A percentile compares a stretch with the other conserved stretches of the same genome.
Conservation (phyloP, 2,888 invertebrate genomes). For the Coenonympha arcania region DNA sequence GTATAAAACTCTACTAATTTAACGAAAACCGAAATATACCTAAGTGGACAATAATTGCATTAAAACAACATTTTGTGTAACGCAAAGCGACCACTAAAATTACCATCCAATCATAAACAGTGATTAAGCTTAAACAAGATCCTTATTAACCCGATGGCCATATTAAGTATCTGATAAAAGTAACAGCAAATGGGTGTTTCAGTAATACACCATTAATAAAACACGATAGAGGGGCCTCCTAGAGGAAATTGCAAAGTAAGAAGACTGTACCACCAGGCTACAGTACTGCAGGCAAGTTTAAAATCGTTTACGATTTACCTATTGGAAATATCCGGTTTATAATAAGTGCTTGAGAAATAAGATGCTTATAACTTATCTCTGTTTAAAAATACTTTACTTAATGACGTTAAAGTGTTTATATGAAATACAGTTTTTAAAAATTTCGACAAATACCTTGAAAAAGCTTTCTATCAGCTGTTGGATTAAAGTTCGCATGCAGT, state of each 20-base stretch:
- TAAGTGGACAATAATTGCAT: background rate
- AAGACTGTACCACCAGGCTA: no score
- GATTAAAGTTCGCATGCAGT: no score
- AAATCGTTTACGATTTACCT: constrained; percentile 20
- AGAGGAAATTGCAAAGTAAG: constrained; percentile 28
- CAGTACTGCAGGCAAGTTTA: no score
- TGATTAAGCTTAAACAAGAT: constrained; percentile 18
- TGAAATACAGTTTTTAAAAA: no score
- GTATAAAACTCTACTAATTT: no score
- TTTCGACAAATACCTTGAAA: no score
- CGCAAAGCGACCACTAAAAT: background rate
- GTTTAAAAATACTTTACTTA: constrained; percentile 15
- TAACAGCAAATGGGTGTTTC: constrained; percentile 26
- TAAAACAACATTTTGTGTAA: background rate
- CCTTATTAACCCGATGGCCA: constrained; percentile 19
- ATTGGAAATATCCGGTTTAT: constrained; percentile 27
- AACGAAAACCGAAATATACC: no score
- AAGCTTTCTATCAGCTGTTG: no score
- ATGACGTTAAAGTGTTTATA: no score
- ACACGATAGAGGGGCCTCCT: constrained; percentile 25
- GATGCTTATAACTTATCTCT: constrained; percentile 5
- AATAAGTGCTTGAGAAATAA: constrained; percentile 3
- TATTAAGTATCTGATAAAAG: constrained; percentile 25
- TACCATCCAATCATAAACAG: constrained; percentile 10
- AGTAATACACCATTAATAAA: constrained; percentile 27